Percentiles rank a stretch among this genome's conserved stretches.
phyloP scores from a whole-genome alignment of 2,113 vertebrate genomes.

The Phyllopteryx taeniolatus region DNA sequence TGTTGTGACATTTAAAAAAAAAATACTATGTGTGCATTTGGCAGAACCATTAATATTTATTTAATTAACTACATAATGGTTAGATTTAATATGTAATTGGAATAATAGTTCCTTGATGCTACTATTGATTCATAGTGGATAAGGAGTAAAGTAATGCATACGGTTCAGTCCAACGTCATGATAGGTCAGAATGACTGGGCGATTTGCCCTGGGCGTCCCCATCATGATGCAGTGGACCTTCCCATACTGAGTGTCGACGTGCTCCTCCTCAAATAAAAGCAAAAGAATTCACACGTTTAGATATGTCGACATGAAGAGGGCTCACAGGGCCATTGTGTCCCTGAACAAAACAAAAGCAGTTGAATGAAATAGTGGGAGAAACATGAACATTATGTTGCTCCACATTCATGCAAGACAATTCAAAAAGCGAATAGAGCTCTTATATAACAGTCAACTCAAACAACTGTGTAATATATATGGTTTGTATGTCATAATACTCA shows the following conservation, averaged over 20 bases:
- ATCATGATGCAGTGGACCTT: conserved; percentile 83
- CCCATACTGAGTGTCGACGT: conserved; percentile 87
- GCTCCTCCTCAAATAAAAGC: conserved; percentile 78
- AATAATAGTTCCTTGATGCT: not conserved
- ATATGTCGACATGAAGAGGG: not conserved
- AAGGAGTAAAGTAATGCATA: conserved; percentile 65
- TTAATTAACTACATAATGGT: not conserved
- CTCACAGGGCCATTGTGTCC: not conserved
- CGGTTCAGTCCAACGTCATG: conserved; percentile 93
- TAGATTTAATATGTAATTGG: not conserved
- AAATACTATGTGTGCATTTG: not conserved
- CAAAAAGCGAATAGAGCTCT: not conserved
- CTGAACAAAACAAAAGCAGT: not conserved
- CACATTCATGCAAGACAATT: not conserved
- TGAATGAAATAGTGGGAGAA: not conserved
- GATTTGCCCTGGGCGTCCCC: conserved; percentile 77
- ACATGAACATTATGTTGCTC: not conserved
- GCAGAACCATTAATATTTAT: not conserved
- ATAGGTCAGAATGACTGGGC: conserved; percentile 88
- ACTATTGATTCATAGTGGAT: not conserved
- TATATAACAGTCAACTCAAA: not conserved
- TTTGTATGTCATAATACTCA: conserved; percentile 47
- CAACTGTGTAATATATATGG: not conserved
- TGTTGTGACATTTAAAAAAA: not conserved
- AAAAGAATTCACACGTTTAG: not conserved